Evolutionary conservation across 2,113 vertebrate species (phyloP).

Genomic region (Peromyscus maniculatus): DNA sequence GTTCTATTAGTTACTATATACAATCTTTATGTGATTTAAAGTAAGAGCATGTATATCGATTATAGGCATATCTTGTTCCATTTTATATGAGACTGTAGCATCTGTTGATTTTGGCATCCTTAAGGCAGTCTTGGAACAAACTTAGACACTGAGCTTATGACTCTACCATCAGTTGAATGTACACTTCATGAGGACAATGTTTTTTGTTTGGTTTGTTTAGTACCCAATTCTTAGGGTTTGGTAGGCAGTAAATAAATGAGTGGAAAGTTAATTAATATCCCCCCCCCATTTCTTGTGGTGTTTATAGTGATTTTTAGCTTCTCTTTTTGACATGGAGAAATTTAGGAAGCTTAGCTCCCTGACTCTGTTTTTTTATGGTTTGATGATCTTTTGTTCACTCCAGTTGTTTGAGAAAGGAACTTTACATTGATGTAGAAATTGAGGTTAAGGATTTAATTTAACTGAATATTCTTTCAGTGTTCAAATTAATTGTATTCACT

Average conservation of each 20-base stretch:
- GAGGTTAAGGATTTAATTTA: slow-evolving; percentile 62
- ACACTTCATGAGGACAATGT: not conserved
- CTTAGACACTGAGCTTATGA: not conserved
- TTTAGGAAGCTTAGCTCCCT: slow-evolving; percentile 52
- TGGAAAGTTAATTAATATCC: slow-evolving; percentile 20
- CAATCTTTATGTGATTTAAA: not conserved
- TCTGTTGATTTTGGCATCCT: slow-evolving; percentile 1
- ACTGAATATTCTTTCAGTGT: slow-evolving; percentile 36
- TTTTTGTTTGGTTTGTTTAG: slow-evolving; percentile 39
- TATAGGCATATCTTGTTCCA: not conserved
- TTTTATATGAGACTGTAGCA: not conserved
- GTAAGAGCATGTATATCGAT: not conserved
- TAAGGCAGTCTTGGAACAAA: not conserved
- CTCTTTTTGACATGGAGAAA: not conserved
- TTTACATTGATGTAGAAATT: slow-evolving; percentile 60
- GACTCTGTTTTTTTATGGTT: slow-evolving; percentile 48
- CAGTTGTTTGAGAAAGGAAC: slow-evolving; percentile 35
- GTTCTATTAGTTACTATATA: not conserved
- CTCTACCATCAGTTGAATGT: not conserved
- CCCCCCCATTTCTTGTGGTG: not conserved
- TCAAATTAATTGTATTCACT: slow-evolving; percentile 45
- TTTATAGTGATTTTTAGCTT: slow-evolving; percentile 57
- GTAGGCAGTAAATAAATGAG: slow-evolving; percentile 42
- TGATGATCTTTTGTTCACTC: not conserved
- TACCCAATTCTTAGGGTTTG: slow-evolving; percentile 18